A percentile compares a stretch with the other conserved stretches of the same genome.
These are phyloP conservation scores for Gymnorhina tibicen DNA, from an alignment of 2,113 vertebrate genomes.

Conservation along the genomic window DNA sequence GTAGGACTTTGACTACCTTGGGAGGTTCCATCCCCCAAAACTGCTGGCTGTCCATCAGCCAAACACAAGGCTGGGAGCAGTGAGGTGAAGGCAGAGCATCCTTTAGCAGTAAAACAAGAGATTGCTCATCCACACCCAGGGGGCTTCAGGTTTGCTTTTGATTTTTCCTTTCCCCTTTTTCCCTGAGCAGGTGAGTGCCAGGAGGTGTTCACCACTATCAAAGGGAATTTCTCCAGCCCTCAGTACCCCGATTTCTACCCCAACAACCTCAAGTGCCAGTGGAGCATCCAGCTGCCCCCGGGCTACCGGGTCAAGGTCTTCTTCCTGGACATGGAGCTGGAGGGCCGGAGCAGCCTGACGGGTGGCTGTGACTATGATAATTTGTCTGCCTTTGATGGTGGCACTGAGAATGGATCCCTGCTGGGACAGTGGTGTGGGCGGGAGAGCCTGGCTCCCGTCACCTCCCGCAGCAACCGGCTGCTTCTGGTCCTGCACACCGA, in stretches of 20 bases:
- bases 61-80: neutral
- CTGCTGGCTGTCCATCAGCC: neutral
- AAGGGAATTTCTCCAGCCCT: slow-evolving; percentile 92
- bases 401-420: slow-evolving; percentile 69
- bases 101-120: neutral
- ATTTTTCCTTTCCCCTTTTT: neutral
- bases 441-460: slow-evolving; percentile 71
- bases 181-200: slow-evolving; percentile 86
- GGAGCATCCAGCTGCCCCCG: slow-evolving; percentile 76
- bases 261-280: slow-evolving; percentile 96
- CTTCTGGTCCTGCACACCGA: slow-evolving; percentile 88
- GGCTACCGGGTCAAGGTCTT: slow-evolving; percentile 87
- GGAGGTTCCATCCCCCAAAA: neutral
- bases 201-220: slow-evolving; percentile 80
- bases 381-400: slow-evolving; percentile 83
- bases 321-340: slow-evolving; percentile 87
- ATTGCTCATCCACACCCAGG: neutral
- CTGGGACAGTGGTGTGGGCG: slow-evolving; percentile 89
- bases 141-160: neutral
- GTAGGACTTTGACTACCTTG: neutral
- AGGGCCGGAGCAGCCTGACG: slow-evolving; percentile 85
- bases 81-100: neutral
- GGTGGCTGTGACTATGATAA: slow-evolving; percentile 88
- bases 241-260: slow-evolving; percentile 90
- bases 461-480: slow-evolving; percentile 82